Conservation (phyloP, 2,797 vertebrate genomes). For the Atherinosoma microstoma region DNA sequence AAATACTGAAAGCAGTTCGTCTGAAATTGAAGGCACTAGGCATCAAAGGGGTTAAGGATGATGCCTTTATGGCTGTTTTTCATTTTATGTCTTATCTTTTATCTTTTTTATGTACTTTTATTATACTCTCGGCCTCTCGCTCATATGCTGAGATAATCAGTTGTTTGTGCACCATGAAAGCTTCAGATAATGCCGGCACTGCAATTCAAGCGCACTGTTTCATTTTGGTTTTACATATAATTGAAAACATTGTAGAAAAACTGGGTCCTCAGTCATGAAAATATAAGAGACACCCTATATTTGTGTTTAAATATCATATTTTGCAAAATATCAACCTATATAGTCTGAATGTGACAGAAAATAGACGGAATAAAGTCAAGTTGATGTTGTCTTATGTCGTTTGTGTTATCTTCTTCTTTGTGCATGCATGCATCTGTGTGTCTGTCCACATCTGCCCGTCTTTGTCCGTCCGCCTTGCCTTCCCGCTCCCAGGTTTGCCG, state of each 20-base stretch:
- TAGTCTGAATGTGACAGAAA: not conserved
- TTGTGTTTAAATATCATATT: not conserved
- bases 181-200: too few species aligned
- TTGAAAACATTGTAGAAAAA: not conserved
- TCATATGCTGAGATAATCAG: not conserved
- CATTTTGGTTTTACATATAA: not conserved
- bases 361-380: too few species aligned
- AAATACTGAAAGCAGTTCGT: too few species aligned
- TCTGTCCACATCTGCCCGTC: not conserved
- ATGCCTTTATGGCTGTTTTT: not conserved
- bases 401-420: conserved; percentile 6
- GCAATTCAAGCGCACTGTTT: not conserved
- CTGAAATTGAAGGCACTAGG: too few species aligned
- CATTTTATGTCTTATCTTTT: not conserved
- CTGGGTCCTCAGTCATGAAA: not conserved
- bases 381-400: not conserved
- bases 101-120: not conserved
- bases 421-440: not conserved
- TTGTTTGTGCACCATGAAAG: too few species aligned
- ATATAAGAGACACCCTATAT: not conserved
- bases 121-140: not conserved
- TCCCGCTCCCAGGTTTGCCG: conserved; percentile 88
- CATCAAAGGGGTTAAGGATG: not conserved
- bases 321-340: too few species aligned
- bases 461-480: not conserved